Evolutionary conservation across 2,888 invertebrate species (phyloP).

Genomic region (Lacanobia oleracea): DNA sequence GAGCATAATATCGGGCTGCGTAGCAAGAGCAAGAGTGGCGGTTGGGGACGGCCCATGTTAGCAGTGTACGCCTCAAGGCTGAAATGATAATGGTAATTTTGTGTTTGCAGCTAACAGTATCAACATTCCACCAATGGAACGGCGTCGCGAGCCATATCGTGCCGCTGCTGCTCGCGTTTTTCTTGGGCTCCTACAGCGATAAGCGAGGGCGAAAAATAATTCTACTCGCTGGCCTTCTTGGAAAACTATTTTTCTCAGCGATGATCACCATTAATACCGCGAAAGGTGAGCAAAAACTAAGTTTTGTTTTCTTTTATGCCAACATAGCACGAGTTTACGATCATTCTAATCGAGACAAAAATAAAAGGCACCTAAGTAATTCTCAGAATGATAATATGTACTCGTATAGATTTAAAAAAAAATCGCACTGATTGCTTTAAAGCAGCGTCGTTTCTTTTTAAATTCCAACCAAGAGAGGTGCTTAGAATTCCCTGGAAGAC

Average conservation of each 20-base stretch:
- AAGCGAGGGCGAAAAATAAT: constrained; percentile 94
- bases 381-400: background rate
- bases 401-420: too few relatives aligned
- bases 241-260: constrained; percentile 94
- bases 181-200: constrained; percentile 96
- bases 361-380: background rate
- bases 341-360: background rate
- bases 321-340: background rate
- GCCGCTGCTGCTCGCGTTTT: constrained; percentile 94
- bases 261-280: constrained; percentile 94
- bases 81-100: background rate
- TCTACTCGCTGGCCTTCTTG: constrained; percentile 93
- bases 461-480: too few relatives aligned
- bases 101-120: constrained; percentile 91
- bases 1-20: background rate
- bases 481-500: too few relatives aligned
- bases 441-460: too few relatives aligned
- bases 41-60: background rate
- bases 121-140: constrained; percentile 95
- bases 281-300: constrained; percentile 80
- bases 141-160: constrained; percentile 93
- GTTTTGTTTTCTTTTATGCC: background rate
- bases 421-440: too few relatives aligned
- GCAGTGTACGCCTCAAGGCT: background rate
- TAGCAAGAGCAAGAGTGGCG: background rate